Base-by-base conservation (phyloP, 2,888 invertebrate species). In the Platerodrilus igneus region DNA sequence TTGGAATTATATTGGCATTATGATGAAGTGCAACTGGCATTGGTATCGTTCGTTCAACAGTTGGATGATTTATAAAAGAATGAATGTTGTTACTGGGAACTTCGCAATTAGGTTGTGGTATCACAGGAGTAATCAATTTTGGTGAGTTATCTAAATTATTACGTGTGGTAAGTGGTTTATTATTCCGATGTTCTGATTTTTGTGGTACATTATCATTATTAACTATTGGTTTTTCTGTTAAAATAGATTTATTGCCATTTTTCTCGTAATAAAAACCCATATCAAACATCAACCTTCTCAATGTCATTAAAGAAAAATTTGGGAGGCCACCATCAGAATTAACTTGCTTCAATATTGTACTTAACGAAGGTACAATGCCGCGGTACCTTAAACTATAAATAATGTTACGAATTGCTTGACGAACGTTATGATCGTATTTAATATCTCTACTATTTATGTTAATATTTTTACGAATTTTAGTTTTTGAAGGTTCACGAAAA, bases 211-310 rank as follows among this genome's bases (percentile, higher is more conserved):
- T 52, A 37, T 43, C 42, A 45, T 45, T 47, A 15, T 35, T 35
- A 14, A 22, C 20, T 20, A 34, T 35, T 3, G 43, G 37, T 40
- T 58, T 63, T 43, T 67, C 67, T 4, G 65, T 57, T 34, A 67
- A 50, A 31, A 65, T 47, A n/a, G 61, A 58, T 47, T 67, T 68
- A 40, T 60, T 65, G 3, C 65, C 65, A 44, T 55, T 55, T 41
- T 62, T 63, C 39, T 65, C 64, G 48, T 67, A 68, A 42, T 53
- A 60, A 52, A 66, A 68, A 4, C 68, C 67, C 67, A 68, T 68
- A 50, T 68, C 68, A 43, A 62, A 63, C 44, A 68, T 50, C 17
- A 68, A 46, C 31, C 68, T 52, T 13, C 67, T 46, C 10, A 67
- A 45, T 1, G 67, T 68, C 66, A 66, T 67, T n/a, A 66, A 39